Base-by-base conservation (phyloP, 2,797 vertebrate genomes). In the Danio aesculapii region DNA sequence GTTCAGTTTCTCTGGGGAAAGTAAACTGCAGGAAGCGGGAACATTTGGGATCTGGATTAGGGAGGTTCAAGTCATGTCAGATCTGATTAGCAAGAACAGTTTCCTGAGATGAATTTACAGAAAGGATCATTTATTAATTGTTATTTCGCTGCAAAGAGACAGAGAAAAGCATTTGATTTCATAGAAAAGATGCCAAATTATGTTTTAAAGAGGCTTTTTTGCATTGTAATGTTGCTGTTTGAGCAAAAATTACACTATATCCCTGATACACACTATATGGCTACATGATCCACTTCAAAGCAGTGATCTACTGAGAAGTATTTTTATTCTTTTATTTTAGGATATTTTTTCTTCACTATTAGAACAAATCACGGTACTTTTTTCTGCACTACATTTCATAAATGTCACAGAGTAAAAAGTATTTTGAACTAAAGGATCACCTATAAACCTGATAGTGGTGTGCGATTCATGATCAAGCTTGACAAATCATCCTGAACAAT, bases 31-130 rank as follows among this genome's bases (percentile, higher is more conserved):
- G 16, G 16, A 62, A 75, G 39, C 14, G n/a, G 19, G 59, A 64
- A 53, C 47, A 64, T 64, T 30, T 76, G 49, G 49, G 53, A 58
- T 61, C 21, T 49, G 46, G 19, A 44, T 67, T 53, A 30, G 52
- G 19, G 8, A 69, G 53, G 50, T 44, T 63, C 7, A 44, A 11
- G 5, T 43, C 8, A 10, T 7, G 4, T 47, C n/a, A 47, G 41
- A 47, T 68, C 43, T 49, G 63, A 57, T 68, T 57, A 58, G 12
- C 57, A 62, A 5, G 16, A 30, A 46, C 9, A 64, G 73, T 13
- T 63, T n/a, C 16, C 14, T n/a, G 13, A 46, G 52, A 74, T 13
- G 4, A 74, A 74, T 1, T 2, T 8, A 72, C 69, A 72, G n/a
- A 72, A 6, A 14, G 10, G 14, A 39, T 68, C 0, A 21, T 59